phyloP scores from a whole-genome alignment of 2,113 vertebrate species.

The Bucco capensis region DNA sequence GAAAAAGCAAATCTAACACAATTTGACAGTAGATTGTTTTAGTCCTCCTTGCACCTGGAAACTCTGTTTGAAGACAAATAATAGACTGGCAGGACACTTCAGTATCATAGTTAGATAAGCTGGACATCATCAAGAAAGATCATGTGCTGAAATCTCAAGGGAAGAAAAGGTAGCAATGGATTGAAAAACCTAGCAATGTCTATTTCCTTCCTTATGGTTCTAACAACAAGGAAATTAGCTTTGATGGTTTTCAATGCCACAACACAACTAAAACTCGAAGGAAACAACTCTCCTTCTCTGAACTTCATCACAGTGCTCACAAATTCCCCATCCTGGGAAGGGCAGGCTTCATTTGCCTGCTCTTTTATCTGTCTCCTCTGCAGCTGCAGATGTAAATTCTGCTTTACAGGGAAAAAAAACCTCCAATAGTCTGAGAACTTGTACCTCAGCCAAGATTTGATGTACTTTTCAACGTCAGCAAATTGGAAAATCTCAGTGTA shows the following conservation, averaged over 20 bases:
- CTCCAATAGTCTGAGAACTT: background rate
- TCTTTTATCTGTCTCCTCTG: constrained; percentile 1
- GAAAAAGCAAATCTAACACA: background rate
- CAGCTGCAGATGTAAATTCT: constrained; percentile 21
- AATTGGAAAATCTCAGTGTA: constrained; percentile 46
- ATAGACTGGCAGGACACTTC: background rate
- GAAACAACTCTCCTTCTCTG: background rate
- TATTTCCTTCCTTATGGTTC: background rate
- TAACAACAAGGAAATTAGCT: constrained; percentile 2
- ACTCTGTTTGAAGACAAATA: background rate
- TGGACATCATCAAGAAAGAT: background rate
- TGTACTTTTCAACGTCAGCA: constrained; percentile 39
- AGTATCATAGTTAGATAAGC: background rate
- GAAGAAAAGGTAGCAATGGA: background rate
- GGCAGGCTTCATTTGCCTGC: background rate
- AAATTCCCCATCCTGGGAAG: background rate
- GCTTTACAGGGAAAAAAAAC: background rate
- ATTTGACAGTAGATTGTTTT: background rate
- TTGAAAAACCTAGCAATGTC: background rate
- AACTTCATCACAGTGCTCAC: background rate
- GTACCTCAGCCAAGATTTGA: constrained; percentile 13
- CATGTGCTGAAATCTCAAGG: background rate
- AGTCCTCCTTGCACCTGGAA: background rate
- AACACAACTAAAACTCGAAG: background rate
- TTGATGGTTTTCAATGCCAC: background rate